Conservation (phyloP, 2,113 vertebrate species). For the Neolamprologus toae region DNA sequence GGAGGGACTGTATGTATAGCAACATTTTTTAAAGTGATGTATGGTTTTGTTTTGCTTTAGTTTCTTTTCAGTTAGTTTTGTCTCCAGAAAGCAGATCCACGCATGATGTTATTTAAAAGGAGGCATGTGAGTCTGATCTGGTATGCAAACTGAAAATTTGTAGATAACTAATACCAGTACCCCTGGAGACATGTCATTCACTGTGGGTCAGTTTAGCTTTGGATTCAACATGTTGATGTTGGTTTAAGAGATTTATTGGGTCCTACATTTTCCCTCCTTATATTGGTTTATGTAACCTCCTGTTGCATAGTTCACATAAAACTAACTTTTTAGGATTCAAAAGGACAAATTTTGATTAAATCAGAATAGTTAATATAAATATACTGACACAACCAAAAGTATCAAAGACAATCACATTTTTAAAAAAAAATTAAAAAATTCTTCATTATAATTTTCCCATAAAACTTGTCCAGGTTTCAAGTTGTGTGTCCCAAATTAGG, state of each 20-base stretch:
- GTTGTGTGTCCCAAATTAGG: not conserved
- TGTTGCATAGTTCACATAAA: not conserved
- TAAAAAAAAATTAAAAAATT: rapidly evolving
- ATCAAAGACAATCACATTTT: constrained; percentile 44
- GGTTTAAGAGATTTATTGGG: not conserved
- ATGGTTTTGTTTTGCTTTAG: constrained; percentile 28
- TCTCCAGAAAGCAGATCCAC: constrained; percentile 55
- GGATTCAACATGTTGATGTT: not conserved
- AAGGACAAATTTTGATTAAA: not conserved
- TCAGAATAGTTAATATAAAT: not conserved
- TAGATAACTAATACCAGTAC: constrained; percentile 32
- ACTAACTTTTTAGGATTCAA: not conserved
- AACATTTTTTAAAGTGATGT: constrained; percentile 65
- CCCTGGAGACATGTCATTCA: constrained; percentile 28
- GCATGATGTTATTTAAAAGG: constrained; percentile 48
- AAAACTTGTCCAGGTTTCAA: not conserved
- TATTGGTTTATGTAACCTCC: not conserved
- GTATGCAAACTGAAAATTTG: constrained; percentile 35
- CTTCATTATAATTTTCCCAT: not conserved
- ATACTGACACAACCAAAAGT: not conserved
- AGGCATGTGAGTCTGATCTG: constrained; percentile 37
- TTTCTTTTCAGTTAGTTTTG: constrained; percentile 30
- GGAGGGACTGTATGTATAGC: constrained; percentile 49
- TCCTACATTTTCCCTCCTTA: not conserved
- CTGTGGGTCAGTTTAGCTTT: not conserved